These are phyloP conservation scores for Bombus polaris DNA, from an alignment of 1,140 invertebrate species.

Conservation along the genomic window DNA sequence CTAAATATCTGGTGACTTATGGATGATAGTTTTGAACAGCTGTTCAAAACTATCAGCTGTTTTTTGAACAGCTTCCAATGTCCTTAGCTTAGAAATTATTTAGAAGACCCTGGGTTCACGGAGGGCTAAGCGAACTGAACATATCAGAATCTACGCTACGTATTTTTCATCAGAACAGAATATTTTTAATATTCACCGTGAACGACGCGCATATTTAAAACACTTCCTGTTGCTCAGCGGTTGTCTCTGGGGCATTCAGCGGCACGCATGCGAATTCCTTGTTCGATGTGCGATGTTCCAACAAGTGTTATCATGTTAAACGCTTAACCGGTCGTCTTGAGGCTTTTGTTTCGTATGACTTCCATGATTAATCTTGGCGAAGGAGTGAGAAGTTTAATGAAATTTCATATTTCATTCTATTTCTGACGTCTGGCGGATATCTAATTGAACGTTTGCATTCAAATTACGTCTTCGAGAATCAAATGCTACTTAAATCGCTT, in stretches of 20 bases:
- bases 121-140: constrained; percentile 45
- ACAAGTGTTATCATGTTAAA: constrained; percentile 11
- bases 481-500: too few relatives aligned
- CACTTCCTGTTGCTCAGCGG: constrained; percentile 41
- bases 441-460: background rate
- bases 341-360: background rate
- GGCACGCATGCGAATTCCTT: background rate
- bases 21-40: too few relatives aligned
- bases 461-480: too few relatives aligned
- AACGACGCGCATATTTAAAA: constrained; percentile 24
- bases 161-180: constrained; percentile 55
- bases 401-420: background rate
- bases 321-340: constrained; percentile 10
- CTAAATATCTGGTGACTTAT: too few relatives aligned
- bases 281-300: constrained; percentile 13
- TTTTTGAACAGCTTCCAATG: too few relatives aligned
- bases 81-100: background rate
- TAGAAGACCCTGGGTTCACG: constrained; percentile 9
- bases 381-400: background rate
- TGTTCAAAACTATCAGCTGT: too few relatives aligned
- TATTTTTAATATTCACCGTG: constrained; percentile 51
- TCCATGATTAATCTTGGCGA: background rate
- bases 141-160: constrained; percentile 52
- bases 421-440: too few relatives aligned
- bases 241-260: constrained; percentile 1